Evolutionary conservation across 2,113 vertebrate genomes (phyloP), one percentile per base, ranked within the genome.

Genomic region (Alligator sinensis): DNA sequence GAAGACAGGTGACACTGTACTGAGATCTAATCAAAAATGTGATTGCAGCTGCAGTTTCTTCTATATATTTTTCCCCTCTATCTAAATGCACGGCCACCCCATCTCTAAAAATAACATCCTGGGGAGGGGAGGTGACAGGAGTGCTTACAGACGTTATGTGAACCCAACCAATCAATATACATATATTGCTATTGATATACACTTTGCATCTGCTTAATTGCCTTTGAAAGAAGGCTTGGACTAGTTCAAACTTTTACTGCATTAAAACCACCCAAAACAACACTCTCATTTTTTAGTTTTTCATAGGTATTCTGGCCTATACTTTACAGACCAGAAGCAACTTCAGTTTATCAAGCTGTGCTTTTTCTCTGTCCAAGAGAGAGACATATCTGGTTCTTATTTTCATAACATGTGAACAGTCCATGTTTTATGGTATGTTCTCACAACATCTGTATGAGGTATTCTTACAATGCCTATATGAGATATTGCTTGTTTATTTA

Each of bases 11-110:
- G 64, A 77, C 13, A 0, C 18, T 91, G 22, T 66, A 24, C 61
- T 62, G 24, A 86, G 54, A 84, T 72, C 81, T 96, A 86, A 89
- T 94, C 76, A 76, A 68, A 96, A 93, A 94, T 87, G 16, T 82
- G 79, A 92, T 57, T 91, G 84, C 60, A 78, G 82, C 66, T 92
- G 72, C 54, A 25, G 54, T 86, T 96, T 91, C 77, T 96, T 77
- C 77, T 79, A 19, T 87, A 30, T 90, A 28, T 88, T 94, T 72
- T 95, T 90, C 57, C n/a, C 3, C 87, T 87, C 79, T 4, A 57
- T 87, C 30, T 90, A 87, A 79, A 91, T 81, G 66, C 6, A 6
- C 4, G 92, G 1, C 63, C 88, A 76, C 17, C 60, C 28, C 10
- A 80, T 38, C 16, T 87, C 91, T 89, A 92, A 94, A 93, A 92